phyloP scores from a whole-genome alignment of 2,888 invertebrate genomes.

The Omphaloscelis lunosa region DNA sequence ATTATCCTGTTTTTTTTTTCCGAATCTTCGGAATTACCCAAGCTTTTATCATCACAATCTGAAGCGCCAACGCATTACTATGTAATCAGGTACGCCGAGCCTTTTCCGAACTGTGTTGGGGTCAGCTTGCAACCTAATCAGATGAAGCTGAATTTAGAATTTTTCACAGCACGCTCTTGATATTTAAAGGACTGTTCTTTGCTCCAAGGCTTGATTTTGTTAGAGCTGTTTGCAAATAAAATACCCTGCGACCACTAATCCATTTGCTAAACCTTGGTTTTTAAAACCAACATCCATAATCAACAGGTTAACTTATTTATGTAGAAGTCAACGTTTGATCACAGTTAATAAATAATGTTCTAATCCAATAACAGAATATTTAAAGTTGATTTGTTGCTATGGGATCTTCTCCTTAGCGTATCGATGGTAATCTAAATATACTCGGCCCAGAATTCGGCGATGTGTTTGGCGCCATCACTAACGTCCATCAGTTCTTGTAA shows the following conservation, averaged over 20 bases:
- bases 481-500: no score
- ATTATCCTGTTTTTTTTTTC: constrained; percentile 10
- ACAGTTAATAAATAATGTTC: neutral
- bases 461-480: no score
- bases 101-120: constrained; percentile 52
- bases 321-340: neutral
- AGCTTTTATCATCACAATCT: constrained; percentile 41
- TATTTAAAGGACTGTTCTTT: neutral
- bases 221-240: neutral
- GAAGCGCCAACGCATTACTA: constrained; percentile 37
- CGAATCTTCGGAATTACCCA: constrained; percentile 17
- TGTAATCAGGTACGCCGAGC: constrained; percentile 38
- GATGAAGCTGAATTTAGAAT: constrained; percentile 34
- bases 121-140: constrained; percentile 40
- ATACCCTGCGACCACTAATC: neutral
- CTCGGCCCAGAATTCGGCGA: no score
- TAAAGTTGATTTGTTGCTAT: neutral
- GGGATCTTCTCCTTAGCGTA: neutral
- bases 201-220: constrained; percentile 3
- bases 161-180: constrained; percentile 17
- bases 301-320: neutral
- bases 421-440: no score
- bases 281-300: neutral
- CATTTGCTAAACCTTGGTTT: neutral
- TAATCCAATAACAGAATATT: neutral